Conservation (phyloP, 1,140 invertebrate species). For the Tetramorium alpestre region DNA sequence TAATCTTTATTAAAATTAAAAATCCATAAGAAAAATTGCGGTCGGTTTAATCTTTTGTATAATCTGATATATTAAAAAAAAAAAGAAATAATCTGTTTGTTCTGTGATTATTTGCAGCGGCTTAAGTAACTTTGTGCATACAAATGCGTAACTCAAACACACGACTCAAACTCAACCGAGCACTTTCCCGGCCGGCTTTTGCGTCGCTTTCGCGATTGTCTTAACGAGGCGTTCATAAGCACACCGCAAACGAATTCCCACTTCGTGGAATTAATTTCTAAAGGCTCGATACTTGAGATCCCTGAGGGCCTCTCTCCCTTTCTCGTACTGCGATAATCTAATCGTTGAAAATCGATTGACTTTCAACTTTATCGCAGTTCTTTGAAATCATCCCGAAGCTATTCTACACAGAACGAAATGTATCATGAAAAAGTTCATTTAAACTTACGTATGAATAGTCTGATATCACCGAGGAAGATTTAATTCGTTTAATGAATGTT, state of each 20-base stretch:
- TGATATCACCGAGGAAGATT: neutral
- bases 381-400: neutral
- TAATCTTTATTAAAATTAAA: neutral
- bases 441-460: neutral
- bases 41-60: neutral
- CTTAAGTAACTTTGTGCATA: neutral
- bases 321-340: neutral
- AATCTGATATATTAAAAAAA: neutral
- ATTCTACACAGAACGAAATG: neutral
- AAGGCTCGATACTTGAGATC: neutral
- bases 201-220: conserved; percentile 66
- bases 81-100: neutral
- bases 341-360: neutral
- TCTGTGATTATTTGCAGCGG: neutral
- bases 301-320: conserved; percentile 15
- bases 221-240: conserved; percentile 50
- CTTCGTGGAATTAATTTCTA: conserved; percentile 45
- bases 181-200: conserved; percentile 44
- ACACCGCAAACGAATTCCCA: conserved; percentile 14
- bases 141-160: neutral
- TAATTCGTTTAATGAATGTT: neutral
- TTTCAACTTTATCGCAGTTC: neutral
- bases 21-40: neutral
- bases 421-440: neutral
- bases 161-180: conserved; percentile 8